Base-by-base conservation (phyloP, 2,797 vertebrate species). In the Gallinago solitaria region DNA sequence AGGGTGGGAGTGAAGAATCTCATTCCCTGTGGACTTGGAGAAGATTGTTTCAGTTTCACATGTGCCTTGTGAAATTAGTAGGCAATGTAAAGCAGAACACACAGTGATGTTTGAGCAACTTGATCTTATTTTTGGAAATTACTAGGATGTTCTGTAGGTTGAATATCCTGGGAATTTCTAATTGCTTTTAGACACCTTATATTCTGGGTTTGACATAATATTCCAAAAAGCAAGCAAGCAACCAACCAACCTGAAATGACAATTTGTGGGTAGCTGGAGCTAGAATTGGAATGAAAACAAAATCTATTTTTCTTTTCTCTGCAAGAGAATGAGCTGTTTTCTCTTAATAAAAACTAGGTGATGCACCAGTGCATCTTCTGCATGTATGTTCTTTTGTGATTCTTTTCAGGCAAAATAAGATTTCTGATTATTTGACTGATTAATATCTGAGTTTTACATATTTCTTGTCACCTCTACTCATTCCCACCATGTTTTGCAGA, bases 401-500 rank as follows among this genome's bases (percentile, higher is more conserved):
- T 60, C 20, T 76, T 79, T 48, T 37, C 35, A 56, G 57, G 33
- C 33, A 61, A 51, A 67, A 51, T 19, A 27, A 30, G 12, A 27
- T 57, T 92, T 60, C 53, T 81, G 39, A 27, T 87, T 50, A 35
- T 71, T 50, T 77, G 17, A 17, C 30, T 33, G 84, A 45, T 63
- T 10, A 21, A 16, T 19, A 7, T 11, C 30, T 30, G 32, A 68
- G 39, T 41, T 71, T 30, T 67, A 56, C 3, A 0, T 64, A 30
- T 81, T 61, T 68, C 33, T 60, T 19, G 0, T 85, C 35, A 56
- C 51, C 64, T 33, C 35, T 75, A 50, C 47, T 68, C 32, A 5
- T 68, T 77, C 61, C 18, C 50, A 32, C 65, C 9, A 2, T 80
- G 47, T 93, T 73, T 93, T 96, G 28, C 93, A 98, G 98, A 83